Conservation (phyloP, 2,888 invertebrate genomes). For the Ceriagrion tenellum region DNA sequence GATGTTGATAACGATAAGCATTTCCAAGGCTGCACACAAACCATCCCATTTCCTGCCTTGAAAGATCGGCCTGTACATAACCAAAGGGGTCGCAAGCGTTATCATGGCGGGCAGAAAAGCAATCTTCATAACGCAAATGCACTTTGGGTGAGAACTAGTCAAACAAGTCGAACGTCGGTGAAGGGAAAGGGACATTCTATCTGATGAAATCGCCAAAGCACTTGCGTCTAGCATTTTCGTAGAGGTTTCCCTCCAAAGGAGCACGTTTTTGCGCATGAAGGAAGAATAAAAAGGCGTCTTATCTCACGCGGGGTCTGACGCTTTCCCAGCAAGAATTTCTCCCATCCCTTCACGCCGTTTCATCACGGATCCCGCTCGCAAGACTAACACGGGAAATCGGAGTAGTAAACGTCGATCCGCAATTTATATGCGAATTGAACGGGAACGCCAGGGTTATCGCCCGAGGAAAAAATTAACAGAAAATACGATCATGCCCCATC, state of each 20-base stretch:
- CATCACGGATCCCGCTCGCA: not conserved
- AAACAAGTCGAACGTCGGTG: not conserved
- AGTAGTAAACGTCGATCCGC: not conserved
- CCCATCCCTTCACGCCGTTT: not conserved
- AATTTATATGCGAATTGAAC: not conserved
- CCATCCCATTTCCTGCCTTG: no score
- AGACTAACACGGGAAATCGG: not conserved
- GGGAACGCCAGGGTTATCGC: not conserved
- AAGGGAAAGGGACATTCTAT: constrained; percentile 10
- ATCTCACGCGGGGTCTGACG: not conserved
- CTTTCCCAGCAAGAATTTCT: not conserved
- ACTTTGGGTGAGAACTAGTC: not conserved
- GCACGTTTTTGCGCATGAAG: not conserved
- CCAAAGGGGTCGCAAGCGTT: not conserved
- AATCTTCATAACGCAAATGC: not conserved
- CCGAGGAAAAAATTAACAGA: not conserved
- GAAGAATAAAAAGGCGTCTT: not conserved
- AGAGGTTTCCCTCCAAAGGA: not conserved
- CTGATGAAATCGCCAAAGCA: not conserved
- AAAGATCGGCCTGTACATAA: not conserved
- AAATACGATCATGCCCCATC: not conserved
- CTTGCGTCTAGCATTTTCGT: not conserved
- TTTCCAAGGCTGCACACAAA: not conserved
- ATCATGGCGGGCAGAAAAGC: not conserved
- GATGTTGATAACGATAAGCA: not conserved